A percentile compares a stretch with the other conserved stretches of the same genome.
Conservation (phyloP, 1,140 invertebrate species). For the Melitaea cinxia region DNA sequence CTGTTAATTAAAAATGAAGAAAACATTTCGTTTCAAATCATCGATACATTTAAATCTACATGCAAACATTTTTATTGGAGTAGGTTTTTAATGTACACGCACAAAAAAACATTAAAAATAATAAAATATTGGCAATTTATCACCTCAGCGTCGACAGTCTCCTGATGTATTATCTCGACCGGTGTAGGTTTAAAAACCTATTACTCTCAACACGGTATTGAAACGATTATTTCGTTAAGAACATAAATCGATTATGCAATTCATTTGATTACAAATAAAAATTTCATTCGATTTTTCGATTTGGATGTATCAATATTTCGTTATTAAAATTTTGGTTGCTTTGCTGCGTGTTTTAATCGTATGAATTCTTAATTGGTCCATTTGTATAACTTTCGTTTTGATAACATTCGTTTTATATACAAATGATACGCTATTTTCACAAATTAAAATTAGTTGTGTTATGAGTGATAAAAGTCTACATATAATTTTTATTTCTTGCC, state of each 20-base stretch:
- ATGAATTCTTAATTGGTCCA: conserved; percentile 22
- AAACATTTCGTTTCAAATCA: too few species aligned
- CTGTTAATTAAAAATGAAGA: too few species aligned
- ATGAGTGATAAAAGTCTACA: too few species aligned
- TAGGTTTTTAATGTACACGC: conserved; percentile 42
- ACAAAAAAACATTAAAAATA: conserved; percentile 47
- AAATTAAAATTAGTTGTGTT: too few species aligned
- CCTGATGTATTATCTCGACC: conserved; percentile 52
- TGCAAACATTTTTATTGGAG: conserved; percentile 52
- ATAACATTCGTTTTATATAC: conserved; percentile 18
- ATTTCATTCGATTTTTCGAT: conserved; percentile 35
- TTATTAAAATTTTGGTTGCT: conserved; percentile 26
- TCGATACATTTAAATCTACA: conserved; percentile 35
- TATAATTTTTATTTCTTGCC: too few species aligned
- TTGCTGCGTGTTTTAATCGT: conserved; percentile 8
- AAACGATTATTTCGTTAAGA: conserved; percentile 30
- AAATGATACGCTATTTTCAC: background rate
- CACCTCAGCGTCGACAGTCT: conserved; percentile 38
- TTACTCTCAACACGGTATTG: conserved; percentile 49
- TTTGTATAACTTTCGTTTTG: conserved; percentile 22
- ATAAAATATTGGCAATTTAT: conserved; percentile 54
- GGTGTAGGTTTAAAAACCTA: conserved; percentile 64
- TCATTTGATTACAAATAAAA: conserved; percentile 54
- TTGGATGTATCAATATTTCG: conserved; percentile 40
- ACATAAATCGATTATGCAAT: conserved; percentile 55